phyloP scores from a whole-genome alignment of 2,113 vertebrate species.

The Oreochromis niloticus region DNA sequence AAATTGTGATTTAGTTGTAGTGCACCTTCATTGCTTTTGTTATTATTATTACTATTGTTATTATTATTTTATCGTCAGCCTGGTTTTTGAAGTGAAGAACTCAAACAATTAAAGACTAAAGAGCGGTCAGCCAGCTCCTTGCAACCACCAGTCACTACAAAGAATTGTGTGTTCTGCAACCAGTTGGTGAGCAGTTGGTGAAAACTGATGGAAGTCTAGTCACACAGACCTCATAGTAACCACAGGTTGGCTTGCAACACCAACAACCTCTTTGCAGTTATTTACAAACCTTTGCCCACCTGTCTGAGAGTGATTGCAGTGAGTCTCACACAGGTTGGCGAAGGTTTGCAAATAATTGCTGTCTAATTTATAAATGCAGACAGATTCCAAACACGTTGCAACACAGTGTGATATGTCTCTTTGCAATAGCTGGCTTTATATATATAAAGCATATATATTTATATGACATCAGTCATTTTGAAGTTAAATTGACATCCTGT shows the following conservation, averaged over 20 bases:
- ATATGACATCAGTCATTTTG: not conserved
- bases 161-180: not conserved
- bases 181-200: not conserved
- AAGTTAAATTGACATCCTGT: not conserved
- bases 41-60: not conserved
- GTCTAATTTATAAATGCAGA: not conserved
- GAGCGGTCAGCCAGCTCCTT: not conserved
- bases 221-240: not conserved
- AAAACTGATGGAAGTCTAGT: not conserved
- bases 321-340: not conserved
- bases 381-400: not conserved
- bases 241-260: not conserved
- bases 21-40: not conserved
- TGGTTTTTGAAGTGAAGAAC: not conserved
- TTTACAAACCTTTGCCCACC: not conserved
- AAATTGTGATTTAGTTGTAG: not conserved
- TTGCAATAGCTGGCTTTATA: too few relatives aligned
- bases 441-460: too few relatives aligned
- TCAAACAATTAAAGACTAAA: not conserved
- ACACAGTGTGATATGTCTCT: not conserved
- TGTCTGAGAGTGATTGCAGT: not conserved
- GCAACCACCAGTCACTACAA: not conserved
- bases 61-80: not conserved
- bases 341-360: not conserved
- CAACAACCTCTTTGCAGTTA: not conserved